Evolutionary conservation across 2,113 vertebrate species (phyloP).

Genomic region (Mesocricetus auratus): DNA sequence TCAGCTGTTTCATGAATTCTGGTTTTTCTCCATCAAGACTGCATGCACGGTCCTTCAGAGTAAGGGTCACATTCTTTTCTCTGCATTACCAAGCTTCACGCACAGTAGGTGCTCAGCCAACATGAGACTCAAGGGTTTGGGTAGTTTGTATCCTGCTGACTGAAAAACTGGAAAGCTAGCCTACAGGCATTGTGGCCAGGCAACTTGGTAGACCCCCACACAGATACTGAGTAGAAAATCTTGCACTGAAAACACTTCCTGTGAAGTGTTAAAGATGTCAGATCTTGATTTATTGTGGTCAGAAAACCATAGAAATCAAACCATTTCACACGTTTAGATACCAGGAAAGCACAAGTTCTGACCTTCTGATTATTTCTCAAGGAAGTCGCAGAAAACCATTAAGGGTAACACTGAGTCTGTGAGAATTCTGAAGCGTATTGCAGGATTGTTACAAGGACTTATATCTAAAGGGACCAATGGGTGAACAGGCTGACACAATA

Average conservation of each 20-base stretch:
- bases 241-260: not conserved
- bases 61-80: not conserved
- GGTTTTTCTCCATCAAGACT: not conserved
- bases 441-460: not conserved
- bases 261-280: constrained; percentile 5
- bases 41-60: not conserved
- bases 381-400: constrained; percentile 44
- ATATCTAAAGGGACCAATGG: constrained; percentile 1
- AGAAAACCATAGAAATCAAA: constrained; percentile 33
- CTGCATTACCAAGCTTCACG: not conserved
- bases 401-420: constrained; percentile 1
- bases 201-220: not conserved
- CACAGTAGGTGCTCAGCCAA: not conserved
- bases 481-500: not conserved
- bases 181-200: not conserved
- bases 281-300: not conserved
- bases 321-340: not conserved
- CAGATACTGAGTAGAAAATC: not conserved
- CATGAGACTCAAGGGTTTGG: not conserved
- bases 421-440: constrained; percentile 19
- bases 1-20: not conserved
- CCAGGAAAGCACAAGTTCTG: constrained; percentile 31
- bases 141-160: not conserved
- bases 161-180: not conserved
- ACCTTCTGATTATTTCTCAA: constrained; percentile 44